These are phyloP conservation scores for Eupithecia subumbrata DNA, from an alignment of 2,888 invertebrate species.

Conservation along the genomic window DNA sequence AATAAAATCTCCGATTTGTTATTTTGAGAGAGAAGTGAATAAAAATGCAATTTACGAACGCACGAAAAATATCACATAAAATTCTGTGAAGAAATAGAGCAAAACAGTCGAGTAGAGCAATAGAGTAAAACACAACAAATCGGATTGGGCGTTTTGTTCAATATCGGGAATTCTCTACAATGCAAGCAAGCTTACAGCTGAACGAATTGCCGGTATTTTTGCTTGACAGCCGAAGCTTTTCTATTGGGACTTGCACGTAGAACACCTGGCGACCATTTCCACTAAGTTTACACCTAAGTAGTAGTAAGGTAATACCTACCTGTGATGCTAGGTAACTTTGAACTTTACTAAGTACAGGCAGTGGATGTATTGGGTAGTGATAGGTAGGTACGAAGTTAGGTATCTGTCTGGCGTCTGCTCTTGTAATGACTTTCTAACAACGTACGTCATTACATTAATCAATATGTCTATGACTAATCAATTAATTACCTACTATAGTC, in stretches of 20 bases:
- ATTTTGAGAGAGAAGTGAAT: background rate
- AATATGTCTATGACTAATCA: no score
- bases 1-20: no score
- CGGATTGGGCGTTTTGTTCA: constrained; percentile 1
- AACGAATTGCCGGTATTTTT: constrained; percentile 15
- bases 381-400: no score
- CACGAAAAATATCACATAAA: background rate
- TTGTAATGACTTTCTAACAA: background rate
- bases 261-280: constrained; percentile 7
- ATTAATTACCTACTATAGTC: no score
- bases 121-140: constrained; percentile 11
- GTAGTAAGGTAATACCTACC: background rate
- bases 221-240: background rate
- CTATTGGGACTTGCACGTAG: background rate
- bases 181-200: background rate
- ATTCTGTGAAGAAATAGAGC: background rate
- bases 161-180: constrained; percentile 14
- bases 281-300: background rate
- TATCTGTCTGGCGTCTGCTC: background rate
- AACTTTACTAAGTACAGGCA: background rate
- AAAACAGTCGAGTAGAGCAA: background rate
- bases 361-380: no score
- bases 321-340: background rate
- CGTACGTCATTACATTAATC: no score
- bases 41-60: no score